Conservation (phyloP, 2,797 vertebrate species). For the Danio kyathit region DNA sequence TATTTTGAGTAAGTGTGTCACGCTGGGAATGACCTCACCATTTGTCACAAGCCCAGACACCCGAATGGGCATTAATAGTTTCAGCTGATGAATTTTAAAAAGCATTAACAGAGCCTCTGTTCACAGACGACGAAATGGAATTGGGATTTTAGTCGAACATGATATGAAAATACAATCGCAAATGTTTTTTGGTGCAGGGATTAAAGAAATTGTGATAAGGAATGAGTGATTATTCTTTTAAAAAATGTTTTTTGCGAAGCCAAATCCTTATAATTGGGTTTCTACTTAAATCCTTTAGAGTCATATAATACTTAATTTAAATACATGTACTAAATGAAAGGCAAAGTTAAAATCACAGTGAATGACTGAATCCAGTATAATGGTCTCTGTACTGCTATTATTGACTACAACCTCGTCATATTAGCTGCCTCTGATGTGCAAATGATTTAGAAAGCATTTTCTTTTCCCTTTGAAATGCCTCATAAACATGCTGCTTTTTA, state of each 20-base stretch:
- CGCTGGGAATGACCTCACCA: conserved; percentile 39
- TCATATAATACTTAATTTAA: conserved; percentile 47
- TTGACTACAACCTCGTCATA: conserved; percentile 42
- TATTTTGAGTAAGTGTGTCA: conserved; percentile 56
- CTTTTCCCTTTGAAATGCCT: conserved; percentile 34
- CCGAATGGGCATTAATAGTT: conserved; percentile 45
- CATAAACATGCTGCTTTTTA: conserved; percentile 50
- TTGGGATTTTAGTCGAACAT: conserved; percentile 24
- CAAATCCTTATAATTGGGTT: conserved; percentile 53
- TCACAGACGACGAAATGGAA: conserved; percentile 41
- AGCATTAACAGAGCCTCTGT: conserved; percentile 30
- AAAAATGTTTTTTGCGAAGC: background rate
- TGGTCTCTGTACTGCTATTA: conserved; percentile 29
- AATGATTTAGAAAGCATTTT: conserved; percentile 42
- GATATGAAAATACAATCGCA: conserved; percentile 26
- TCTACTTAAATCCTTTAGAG: conserved; percentile 41
- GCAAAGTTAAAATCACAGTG: conserved; percentile 2
- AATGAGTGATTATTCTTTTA: background rate
- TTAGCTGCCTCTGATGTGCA: conserved; percentile 49
- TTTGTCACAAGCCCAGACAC: conserved; percentile 45
- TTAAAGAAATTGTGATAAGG: conserved; percentile 36
- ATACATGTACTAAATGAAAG: conserved; percentile 34
- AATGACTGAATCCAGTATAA: conserved; percentile 25
- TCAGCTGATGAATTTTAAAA: conserved; percentile 48
- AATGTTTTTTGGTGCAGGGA: conserved; percentile 24